These are phyloP conservation scores for Phenacoccus solenopsis DNA, from an alignment of 1,140 invertebrate genomes.

Conservation along the genomic window DNA sequence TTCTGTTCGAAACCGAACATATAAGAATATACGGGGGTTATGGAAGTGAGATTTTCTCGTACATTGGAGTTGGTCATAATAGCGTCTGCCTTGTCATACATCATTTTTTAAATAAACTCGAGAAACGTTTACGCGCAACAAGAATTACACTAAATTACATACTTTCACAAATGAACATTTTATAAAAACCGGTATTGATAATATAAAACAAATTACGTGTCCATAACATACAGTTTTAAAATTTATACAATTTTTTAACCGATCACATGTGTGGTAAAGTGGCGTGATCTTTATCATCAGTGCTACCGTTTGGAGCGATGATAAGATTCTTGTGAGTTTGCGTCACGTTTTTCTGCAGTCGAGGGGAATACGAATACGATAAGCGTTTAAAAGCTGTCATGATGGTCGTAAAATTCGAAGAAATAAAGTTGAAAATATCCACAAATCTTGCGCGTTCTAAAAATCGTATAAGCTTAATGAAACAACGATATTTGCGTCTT, in stretches of 20 bases:
- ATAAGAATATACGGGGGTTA: conserved; percentile 73
- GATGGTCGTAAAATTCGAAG: too few species aligned
- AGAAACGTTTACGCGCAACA: not conserved
- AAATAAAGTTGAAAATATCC: too few species aligned
- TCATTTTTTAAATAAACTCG: not conserved
- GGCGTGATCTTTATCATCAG: conserved; percentile 1
- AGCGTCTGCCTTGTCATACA: not conserved
- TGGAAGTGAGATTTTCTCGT: not conserved
- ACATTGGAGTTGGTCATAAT: not conserved
- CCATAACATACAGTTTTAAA: not conserved
- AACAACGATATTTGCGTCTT: too few species aligned
- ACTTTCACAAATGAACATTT: not conserved
- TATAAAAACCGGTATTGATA: too few species aligned
- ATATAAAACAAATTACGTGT: not conserved
- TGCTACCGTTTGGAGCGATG: not conserved
- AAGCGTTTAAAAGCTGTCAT: too few species aligned
- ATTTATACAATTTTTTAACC: not conserved
- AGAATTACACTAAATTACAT: not conserved
- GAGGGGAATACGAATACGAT: too few species aligned
- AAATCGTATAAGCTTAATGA: too few species aligned
- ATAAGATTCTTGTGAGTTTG: too few species aligned
- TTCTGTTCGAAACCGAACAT: conserved; percentile 89
- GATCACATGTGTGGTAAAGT: not conserved
- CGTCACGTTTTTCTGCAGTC: too few species aligned
- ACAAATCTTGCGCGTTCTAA: too few species aligned